Evolutionary conservation across 2,797 vertebrate species (phyloP).

Genomic region (Pogonophryne albipinna): DNA sequence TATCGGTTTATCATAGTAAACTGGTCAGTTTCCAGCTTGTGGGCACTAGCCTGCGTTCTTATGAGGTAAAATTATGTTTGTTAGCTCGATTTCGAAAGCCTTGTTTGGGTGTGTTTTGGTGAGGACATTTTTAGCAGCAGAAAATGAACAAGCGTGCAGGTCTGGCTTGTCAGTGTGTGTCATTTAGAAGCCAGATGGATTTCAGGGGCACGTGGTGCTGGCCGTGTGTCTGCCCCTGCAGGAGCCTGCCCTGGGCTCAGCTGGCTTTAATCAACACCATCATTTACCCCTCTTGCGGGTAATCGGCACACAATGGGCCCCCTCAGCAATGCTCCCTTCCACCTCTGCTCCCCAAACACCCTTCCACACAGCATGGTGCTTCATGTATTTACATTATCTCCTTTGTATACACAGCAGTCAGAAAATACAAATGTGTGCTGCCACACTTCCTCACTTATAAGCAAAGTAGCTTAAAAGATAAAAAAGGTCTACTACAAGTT

Average conservation of each 20-base stretch:
- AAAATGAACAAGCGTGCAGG: slow-evolving; percentile 28
- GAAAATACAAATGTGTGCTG: slow-evolving; percentile 2
- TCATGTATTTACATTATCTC: slow-evolving; percentile 50
- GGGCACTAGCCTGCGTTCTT: background rate
- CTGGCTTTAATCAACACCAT: slow-evolving; percentile 81
- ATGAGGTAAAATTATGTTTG: slow-evolving; percentile 22
- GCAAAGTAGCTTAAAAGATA: background rate
- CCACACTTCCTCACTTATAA: background rate
- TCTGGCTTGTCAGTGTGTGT: slow-evolving; percentile 41
- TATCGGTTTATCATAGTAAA: background rate
- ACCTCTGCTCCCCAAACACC: slow-evolving; percentile 31
- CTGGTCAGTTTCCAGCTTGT: slow-evolving; percentile 17
- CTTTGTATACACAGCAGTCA: slow-evolving; percentile 29
- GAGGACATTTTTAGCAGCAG: slow-evolving; percentile 22
- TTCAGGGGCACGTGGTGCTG: slow-evolving; percentile 64
- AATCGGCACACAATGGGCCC: slow-evolving; percentile 71
- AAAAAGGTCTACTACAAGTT: background rate
- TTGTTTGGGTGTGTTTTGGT: slow-evolving; percentile 29
- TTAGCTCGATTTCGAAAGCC: slow-evolving; percentile 30
- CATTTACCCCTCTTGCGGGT: slow-evolving; percentile 59
- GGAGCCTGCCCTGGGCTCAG: slow-evolving; percentile 69
- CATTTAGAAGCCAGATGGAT: slow-evolving; percentile 58
- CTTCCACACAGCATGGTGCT: slow-evolving; percentile 41
- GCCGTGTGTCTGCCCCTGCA: slow-evolving; percentile 37
- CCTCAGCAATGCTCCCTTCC: slow-evolving; percentile 51